Conservation (phyloP, 2,797 vertebrate genomes). For the Trachops cirrhosus region DNA sequence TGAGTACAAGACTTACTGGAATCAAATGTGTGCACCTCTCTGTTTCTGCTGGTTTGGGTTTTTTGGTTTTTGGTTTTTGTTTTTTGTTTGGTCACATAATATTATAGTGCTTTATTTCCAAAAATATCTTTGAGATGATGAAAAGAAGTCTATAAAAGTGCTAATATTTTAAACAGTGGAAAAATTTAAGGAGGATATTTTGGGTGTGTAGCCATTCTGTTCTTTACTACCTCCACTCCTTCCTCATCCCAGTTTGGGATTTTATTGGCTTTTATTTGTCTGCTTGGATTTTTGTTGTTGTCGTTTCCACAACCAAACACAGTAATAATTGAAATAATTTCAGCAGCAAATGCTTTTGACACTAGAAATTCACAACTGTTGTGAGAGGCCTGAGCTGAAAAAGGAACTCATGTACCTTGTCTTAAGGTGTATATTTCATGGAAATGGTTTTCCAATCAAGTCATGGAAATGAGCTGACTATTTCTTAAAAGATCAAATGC, state of each 20-base stretch:
- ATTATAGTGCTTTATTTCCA: conserved; percentile 2
- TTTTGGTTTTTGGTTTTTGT: neutral
- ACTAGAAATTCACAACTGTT: neutral
- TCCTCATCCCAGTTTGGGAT: neutral
- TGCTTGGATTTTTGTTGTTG: neutral
- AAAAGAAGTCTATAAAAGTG: conserved; percentile 42
- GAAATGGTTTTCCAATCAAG: neutral
- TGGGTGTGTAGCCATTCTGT: neutral
- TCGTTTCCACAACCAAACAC: neutral
- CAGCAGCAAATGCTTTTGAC: neutral
- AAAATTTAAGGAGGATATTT: neutral
- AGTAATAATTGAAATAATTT: conserved; percentile 3
- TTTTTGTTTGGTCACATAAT: neutral
- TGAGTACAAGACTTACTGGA: conserved; percentile 3
- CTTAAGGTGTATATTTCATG: neutral
- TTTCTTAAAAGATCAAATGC: neutral
- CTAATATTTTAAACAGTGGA: conserved; percentile 23
- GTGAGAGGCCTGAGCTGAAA: neutral
- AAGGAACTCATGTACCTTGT: neutral
- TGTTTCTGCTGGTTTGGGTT: neutral
- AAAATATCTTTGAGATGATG: conserved; percentile 5
- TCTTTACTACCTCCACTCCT: neutral
- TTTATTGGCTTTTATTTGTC: neutral
- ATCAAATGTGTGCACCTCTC: neutral
- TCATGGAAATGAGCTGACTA: neutral